These are phyloP conservation scores for Papilio protenor DNA, from an alignment of 2,888 invertebrate genomes.

Conservation along the genomic window DNA sequence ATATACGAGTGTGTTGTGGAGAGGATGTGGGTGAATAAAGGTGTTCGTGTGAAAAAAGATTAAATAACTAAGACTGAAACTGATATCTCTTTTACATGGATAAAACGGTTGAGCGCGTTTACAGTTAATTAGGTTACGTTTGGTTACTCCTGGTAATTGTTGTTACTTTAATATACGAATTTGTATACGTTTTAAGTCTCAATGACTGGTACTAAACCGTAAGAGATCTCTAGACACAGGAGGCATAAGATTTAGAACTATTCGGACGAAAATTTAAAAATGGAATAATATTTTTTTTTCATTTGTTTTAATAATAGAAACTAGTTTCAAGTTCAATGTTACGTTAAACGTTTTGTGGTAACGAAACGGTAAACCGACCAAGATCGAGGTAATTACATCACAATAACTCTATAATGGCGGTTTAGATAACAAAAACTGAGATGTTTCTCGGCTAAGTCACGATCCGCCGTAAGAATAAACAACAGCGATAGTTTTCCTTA, in stretches of 20 bases:
- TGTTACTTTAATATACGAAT: not conserved
- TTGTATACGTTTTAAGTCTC: too few relatives aligned
- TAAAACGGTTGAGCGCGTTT: not conserved
- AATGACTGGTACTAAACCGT: too few relatives aligned
- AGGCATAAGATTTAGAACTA: not conserved
- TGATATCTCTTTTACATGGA: not conserved
- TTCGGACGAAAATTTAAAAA: not conserved
- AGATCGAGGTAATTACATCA: conserved; percentile 14
- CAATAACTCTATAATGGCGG: conserved; percentile 5
- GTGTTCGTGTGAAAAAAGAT: too few relatives aligned
- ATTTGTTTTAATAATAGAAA: not conserved
- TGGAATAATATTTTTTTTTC: not conserved
- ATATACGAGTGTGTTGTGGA: too few relatives aligned
- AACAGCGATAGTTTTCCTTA: conserved; percentile 31
- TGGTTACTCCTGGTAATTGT: not conserved
- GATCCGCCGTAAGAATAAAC: conserved; percentile 26
- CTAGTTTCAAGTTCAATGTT: conserved; percentile 38
- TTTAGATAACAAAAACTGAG: conserved; percentile 22
- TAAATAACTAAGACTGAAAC: too few relatives aligned
- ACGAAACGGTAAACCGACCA: conserved; percentile 3
- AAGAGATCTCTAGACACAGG: not conserved
- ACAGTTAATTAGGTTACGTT: conserved; percentile 5
- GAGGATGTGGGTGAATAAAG: too few relatives aligned
- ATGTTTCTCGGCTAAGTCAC: conserved; percentile 31
- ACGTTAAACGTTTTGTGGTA: conserved; percentile 28